Evolutionary conservation across 2,888 invertebrate genomes (phyloP).

Genomic region (Apamea epomidion): DNA sequence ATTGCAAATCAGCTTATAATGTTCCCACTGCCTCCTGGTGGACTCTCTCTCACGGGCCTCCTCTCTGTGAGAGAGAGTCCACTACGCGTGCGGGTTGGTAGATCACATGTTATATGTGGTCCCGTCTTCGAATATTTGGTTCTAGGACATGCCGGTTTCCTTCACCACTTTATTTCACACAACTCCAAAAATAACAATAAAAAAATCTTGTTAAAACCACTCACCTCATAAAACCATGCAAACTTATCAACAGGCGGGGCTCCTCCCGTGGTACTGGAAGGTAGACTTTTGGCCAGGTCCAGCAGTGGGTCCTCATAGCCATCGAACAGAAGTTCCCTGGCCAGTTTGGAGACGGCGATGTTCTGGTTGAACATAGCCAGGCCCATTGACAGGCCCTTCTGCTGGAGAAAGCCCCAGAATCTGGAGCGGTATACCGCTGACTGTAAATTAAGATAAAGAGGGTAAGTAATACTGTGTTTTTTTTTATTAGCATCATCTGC

Average conservation of each 20-base stretch:
- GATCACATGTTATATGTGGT: too few species aligned
- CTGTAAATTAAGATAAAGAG: constrained; percentile 80
- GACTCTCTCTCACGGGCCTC: too few species aligned
- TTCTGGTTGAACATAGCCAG: constrained; percentile 90
- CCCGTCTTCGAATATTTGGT: too few species aligned
- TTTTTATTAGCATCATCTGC: neutral
- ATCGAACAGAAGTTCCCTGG: constrained; percentile 93
- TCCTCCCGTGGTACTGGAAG: constrained; percentile 89
- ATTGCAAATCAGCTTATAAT: neutral
- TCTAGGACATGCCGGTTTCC: too few species aligned
- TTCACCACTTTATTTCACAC: neutral
- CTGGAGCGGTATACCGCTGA: constrained; percentile 91
- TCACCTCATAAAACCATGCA: constrained; percentile 94
- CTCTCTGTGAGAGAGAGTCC: too few species aligned
- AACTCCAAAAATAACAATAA: neutral
- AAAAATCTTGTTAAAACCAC: neutral
- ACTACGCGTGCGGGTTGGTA: too few species aligned
- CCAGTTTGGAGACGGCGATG: constrained; percentile 91
- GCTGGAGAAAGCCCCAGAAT: constrained; percentile 90
- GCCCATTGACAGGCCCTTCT: constrained; percentile 91
- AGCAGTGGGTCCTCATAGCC: constrained; percentile 95
- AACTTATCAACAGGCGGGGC: constrained; percentile 94
- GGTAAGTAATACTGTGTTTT: neutral
- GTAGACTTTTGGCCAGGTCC: constrained; percentile 91
- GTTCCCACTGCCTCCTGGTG: too few species aligned